Conservation (phyloP, 2,888 invertebrate species). For the Leucoptera coffeella region DNA sequence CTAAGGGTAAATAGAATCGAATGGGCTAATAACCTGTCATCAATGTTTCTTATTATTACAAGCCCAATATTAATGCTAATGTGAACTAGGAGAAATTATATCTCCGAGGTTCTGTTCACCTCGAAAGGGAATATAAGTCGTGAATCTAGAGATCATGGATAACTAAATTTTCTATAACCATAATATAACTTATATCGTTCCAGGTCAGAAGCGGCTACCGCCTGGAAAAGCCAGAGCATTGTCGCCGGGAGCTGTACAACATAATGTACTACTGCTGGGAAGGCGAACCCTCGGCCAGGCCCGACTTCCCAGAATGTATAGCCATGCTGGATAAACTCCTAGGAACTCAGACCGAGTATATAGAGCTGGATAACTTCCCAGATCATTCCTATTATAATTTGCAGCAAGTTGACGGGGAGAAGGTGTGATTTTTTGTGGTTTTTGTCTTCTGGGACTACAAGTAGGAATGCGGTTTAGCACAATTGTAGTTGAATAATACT, state of each 20-base stretch:
- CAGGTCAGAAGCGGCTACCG: conserved; percentile 84
- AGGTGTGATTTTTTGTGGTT: conserved; percentile 40
- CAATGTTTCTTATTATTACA: no score
- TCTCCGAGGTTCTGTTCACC: no score
- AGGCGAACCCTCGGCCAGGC: conserved; percentile 74
- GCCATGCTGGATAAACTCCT: conserved; percentile 75
- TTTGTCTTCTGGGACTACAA: no score
- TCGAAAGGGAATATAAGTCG: no score
- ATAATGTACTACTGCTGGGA: conserved; percentile 97
- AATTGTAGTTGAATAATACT: no score
- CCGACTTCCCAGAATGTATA: conserved; percentile 78
- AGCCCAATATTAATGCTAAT: no score
- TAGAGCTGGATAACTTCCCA: conserved; percentile 86
- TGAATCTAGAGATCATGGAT: no score
- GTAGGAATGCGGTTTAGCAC: no score
- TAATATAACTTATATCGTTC: conserved; percentile 8
- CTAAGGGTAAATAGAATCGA: no score
- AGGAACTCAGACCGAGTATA: conserved; percentile 88
- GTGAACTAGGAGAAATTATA: no score
- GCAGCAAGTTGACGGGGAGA: conserved; percentile 79
- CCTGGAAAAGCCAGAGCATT: conserved; percentile 89
- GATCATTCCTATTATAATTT: conserved; percentile 90
- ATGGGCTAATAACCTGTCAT: no score
- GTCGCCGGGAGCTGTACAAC: conserved; percentile 85
- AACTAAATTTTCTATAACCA: no score